A percentile compares a stretch with the other conserved stretches of the same genome.
Conservation (phyloP, 2,797 vertebrate genomes). For the Hyperoplus immaculatus region DNA sequence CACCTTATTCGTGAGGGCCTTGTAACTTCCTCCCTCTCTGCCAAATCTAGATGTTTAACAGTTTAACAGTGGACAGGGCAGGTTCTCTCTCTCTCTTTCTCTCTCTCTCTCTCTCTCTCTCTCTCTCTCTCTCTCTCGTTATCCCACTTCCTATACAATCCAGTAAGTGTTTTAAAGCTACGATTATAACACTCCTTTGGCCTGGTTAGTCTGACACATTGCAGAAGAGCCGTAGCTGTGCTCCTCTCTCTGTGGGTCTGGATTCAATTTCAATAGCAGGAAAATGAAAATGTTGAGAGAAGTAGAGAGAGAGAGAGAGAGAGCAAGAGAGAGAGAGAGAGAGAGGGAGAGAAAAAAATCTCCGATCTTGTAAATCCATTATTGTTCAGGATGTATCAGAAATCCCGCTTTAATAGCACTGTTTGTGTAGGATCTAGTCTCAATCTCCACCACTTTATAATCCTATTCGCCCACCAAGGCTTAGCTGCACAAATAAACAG, state of each 20-base stretch:
- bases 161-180: slow-evolving; percentile 55
- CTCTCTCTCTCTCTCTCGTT: not conserved
- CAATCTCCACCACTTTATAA: slow-evolving; percentile 71
- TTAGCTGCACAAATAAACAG: slow-evolving; percentile 94
- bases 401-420: slow-evolving; percentile 78
- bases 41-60: not conserved
- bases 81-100: slow-evolving; percentile 5
- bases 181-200: slow-evolving; percentile 56
- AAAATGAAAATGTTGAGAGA: slow-evolving; percentile 80
- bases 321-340: no score
- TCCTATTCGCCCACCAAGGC: slow-evolving; percentile 71
- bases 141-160: not conserved
- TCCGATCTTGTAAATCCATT: slow-evolving; percentile 84
- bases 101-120: not conserved
- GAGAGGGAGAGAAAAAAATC: slow-evolving; percentile 58
- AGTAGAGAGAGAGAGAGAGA: slow-evolving; percentile 29
- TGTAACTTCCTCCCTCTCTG: not conserved
- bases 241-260: slow-evolving; percentile 73
- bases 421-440: slow-evolving; percentile 81
- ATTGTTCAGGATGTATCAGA: slow-evolving; percentile 81
- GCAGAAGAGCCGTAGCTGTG: slow-evolving; percentile 36
- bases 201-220: slow-evolving; percentile 52
- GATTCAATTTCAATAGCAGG: slow-evolving; percentile 80
- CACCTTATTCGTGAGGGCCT: not conserved
- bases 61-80: not conserved